phyloP scores from a whole-genome alignment of 2,888 invertebrate species.

The Cryptocephalus primarius region DNA sequence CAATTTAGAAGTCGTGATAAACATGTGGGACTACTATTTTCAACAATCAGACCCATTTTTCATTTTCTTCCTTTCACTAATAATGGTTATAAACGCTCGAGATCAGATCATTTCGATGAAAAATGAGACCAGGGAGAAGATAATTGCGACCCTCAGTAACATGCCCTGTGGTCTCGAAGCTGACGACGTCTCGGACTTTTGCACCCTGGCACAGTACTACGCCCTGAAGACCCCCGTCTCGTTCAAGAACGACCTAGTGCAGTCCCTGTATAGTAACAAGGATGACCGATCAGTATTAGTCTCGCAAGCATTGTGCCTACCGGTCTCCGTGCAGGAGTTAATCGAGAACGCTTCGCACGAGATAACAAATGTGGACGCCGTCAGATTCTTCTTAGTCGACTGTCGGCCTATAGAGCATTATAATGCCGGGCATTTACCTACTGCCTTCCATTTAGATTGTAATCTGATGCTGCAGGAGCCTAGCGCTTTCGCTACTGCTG shows the following conservation, averaged over 20 bases:
- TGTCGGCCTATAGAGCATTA: slow-evolving; percentile 95
- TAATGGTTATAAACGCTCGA: slow-evolving; percentile 90
- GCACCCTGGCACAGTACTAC: slow-evolving; percentile 93
- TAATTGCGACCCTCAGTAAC: slow-evolving; percentile 55
- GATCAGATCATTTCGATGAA: slow-evolving; percentile 74
- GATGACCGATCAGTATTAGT: slow-evolving; percentile 31
- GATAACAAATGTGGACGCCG: slow-evolving; percentile 47
- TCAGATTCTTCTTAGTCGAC: slow-evolving; percentile 90
- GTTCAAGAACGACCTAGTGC: slow-evolving; percentile 73
- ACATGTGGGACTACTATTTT: slow-evolving; percentile 96
- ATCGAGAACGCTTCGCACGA: slow-evolving; percentile 65
- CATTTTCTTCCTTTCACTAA: slow-evolving; percentile 87
- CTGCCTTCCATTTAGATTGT: slow-evolving; percentile 96
- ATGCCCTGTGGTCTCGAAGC: slow-evolving; percentile 83
- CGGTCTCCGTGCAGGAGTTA: slow-evolving; percentile 89
- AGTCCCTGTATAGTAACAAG: slow-evolving; percentile 42
- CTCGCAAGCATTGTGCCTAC: slow-evolving; percentile 85
- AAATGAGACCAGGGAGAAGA: slow-evolving; percentile 54
- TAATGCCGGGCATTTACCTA: slow-evolving; percentile 91
- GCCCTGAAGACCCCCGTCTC: slow-evolving; percentile 86
- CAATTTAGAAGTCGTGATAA: slow-evolving; percentile 72
- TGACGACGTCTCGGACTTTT: slow-evolving; percentile 94
- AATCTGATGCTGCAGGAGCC: slow-evolving; percentile 96
- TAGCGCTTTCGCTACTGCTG: slow-evolving; percentile 85
- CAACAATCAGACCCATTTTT: slow-evolving; percentile 94